Base-by-base conservation (phyloP, 2,888 invertebrate genomes). In the Andricus quercusramuli region DNA sequence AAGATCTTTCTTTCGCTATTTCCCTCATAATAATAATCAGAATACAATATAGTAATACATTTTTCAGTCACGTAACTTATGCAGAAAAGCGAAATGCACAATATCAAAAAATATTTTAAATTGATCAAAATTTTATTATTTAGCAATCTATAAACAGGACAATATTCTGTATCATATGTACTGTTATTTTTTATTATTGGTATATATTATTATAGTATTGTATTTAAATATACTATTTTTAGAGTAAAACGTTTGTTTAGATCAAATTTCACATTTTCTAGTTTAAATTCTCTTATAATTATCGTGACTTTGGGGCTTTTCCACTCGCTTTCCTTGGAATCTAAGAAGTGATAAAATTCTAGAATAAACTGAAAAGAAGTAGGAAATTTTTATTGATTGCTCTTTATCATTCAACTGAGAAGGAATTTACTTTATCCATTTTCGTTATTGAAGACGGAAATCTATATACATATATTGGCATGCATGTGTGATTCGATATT, bases 321-420 rank as follows among this genome's bases (percentile, higher is more conserved):
- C 51, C 74, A 59, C 15, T 59, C 29, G 25, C 15, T 32, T 25
- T 32, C 20, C 56, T 56, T 15, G 1, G n/a, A 51, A 56, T n/a
- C 15, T 13, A 32, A 59, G 56, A 37, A 37, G 4, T 56, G 32
- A 70, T 70, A 51, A 70, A 29, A 51, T 51, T 68, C 68, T 44
- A 68, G 25, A 70, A 70, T 51, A 70, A 47, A 59, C 32, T 32
- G 13, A 56, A 56, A 59, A 56, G 20, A 51, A 74, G 20, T 29
- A 20, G 32, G 51, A 56, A 56, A 74, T 2, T 56, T 32, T 56
- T 32, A 13, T 74, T 17, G 8, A 25, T 59, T 59, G 11, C 22
- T 59, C n/a, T 59, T 22, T 15, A 62, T 62, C n/a, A 17, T 62
- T 62, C n/a, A 64, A 64, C 13, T 17, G 29, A 64, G 6, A 64